Evolutionary conservation across 2,797 vertebrate species (phyloP), one percentile per base, ranked within the genome.

Genomic region (Hydrolagus colliei): DNA sequence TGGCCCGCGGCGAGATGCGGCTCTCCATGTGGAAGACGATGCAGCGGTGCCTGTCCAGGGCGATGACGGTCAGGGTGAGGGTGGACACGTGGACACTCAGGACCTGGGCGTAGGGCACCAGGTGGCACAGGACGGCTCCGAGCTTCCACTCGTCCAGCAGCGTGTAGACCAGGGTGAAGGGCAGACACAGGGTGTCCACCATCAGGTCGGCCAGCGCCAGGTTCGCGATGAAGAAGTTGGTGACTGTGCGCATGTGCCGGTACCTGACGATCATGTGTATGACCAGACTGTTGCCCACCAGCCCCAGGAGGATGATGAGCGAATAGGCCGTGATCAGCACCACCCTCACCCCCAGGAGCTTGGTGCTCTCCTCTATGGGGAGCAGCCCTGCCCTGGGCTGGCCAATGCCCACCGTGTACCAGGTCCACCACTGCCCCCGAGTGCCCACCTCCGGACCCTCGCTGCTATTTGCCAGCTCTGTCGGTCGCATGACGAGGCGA

Each of bases 141-240:
- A 98, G 97, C 89, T 96, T 96, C 97, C 97, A 98, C 90, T 98
- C 97, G 0, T 97, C 96, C 80, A 97, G 87, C 87, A 98, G 90
- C 0, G 97, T 98, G 90, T 98, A 97, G 52, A 95, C 95, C 71
- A 98, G 88, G 0, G 97, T 98, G 91, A 98, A 98, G 41, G 97
- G 97, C 90, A 98, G 89, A 86, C 97, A 97, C 87, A 98, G 93
- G 0, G 96, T 95, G 92, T 97, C 94, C 90, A 97, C 95, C 91
- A 98, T 94, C 85, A 98, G 94, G 88, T 98, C 97, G 7, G 97
- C 97, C 89, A 98, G 88, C 14, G 97, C 97, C 90, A 98, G 91
- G 91, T 98, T 98, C 52, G 96, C 96, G 32, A 98, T 98, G 92
- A 98, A 98, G 90, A 96, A 96, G 91, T 98, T 98, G 87, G 96